Base-by-base conservation (phyloP, 2,113 vertebrate genomes). In the Cyanocitta stelleri region DNA sequence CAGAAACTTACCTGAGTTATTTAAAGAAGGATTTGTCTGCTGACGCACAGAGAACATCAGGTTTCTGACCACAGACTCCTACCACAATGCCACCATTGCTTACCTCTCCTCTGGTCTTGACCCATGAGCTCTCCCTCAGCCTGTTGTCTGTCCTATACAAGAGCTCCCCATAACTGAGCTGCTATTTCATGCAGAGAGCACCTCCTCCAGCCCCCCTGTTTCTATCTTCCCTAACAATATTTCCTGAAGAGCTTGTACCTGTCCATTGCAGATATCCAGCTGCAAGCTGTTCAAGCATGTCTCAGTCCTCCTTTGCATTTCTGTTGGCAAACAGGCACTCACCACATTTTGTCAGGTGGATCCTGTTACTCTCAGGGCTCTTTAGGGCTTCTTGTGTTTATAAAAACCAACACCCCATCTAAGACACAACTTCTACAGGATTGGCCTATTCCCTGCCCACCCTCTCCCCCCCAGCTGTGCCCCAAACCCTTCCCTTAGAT, bases 1-100 rank as follows among this genome's bases (percentile, higher is more conserved):
- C 33, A 81, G 39, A 72, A 85, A 64, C 13, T 51, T 61, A 33
- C 5, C 9, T 32, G 8, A 74, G 4, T 17, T 78, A 3, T 49
- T 78, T 75, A 30, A 71, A 81, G 13, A 73, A 61, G 21, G 5
- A 21, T 54, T 89, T 75, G 10, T 48, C 32, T 82, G 23, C 16
- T 81, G 74, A 54, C 2, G 12, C 32, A 54, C 6, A 3, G 14
- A 54, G 22, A 15, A 49, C 0, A 0, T 43, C 1, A 0, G 5
- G 2, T 39, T 9, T 83, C 32, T 13, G 7, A 71, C 33, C 46
- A 88, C 2, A 3, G 26, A 52, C 12, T 62, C 18, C 21, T 32
- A 62, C 16, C 30, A 35, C 43, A 63, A 39, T 54, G 17, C 35
- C 46, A 69, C 27, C 18, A 20, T 58, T 19, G 11, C 10, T 75